A percentile compares a stretch with the other conserved stretches of the same genome.
Evolutionary conservation across 1,140 invertebrate species (phyloP).

Genomic region (Drosophila micromelanica): DNA sequence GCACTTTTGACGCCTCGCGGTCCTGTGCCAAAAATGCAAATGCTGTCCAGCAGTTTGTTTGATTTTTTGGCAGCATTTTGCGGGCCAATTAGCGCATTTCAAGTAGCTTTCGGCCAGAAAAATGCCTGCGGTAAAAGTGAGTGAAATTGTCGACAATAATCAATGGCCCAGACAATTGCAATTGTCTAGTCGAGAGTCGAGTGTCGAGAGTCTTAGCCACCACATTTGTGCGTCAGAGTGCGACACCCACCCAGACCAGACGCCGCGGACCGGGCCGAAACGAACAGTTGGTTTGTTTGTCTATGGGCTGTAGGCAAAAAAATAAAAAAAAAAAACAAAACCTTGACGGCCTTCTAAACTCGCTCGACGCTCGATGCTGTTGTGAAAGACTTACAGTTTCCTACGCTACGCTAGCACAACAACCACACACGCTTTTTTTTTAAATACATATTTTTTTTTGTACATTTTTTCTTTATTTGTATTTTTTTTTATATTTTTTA

Average conservation of each 20-base stretch:
- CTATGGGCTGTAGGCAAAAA: conserved; percentile 57
- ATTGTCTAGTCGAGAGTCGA: conserved; percentile 12
- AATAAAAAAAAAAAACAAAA: too few relatives aligned
- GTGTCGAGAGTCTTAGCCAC: background rate
- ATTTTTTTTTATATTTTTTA: conserved; percentile 2
- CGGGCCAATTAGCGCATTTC: conserved; percentile 31
- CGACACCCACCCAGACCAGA: background rate
- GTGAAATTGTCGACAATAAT: conserved; percentile 45
- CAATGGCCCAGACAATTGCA: conserved; percentile 40
- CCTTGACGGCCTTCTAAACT: conserved; percentile 71
- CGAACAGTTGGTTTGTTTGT: conserved; percentile 41
- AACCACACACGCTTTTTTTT: conserved; percentile 27
- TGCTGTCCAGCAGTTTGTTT: conserved; percentile 29
- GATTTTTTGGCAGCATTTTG: conserved; percentile 13
- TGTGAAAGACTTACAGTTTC: conserved; percentile 74
- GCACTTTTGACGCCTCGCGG: conserved; percentile 60
- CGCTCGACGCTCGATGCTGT: conserved; percentile 32
- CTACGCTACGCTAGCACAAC: conserved; percentile 32
- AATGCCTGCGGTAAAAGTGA: conserved; percentile 45
- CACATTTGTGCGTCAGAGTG: conserved; percentile 11
- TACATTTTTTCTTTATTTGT: background rate
- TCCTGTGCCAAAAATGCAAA: conserved; percentile 60
- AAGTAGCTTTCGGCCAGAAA: conserved; percentile 28
- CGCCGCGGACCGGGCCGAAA: background rate
- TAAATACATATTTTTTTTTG: background rate